phyloP scores from a whole-genome alignment of 2,113 vertebrate species.

The Hemibagrus wyckioides region DNA sequence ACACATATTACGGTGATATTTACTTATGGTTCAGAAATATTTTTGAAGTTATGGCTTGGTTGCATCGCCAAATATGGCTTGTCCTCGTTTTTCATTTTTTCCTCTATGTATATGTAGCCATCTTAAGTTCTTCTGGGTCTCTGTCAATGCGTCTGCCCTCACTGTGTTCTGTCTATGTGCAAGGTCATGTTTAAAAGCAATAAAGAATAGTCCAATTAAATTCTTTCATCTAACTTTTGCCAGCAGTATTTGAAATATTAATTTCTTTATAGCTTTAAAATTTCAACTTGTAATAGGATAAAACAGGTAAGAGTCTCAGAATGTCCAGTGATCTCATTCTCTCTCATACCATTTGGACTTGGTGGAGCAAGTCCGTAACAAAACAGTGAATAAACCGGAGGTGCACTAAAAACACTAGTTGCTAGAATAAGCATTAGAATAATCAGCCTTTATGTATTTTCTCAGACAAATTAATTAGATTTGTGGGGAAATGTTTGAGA shows the following conservation, averaged over 20 bases:
- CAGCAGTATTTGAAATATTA: conserved; percentile 4
- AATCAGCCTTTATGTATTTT: not conserved
- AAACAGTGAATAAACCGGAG: no score
- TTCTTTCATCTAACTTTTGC: conserved; percentile 50
- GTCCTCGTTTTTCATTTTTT: conserved; percentile 68
- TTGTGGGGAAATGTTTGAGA: not conserved
- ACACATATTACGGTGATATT: conserved; percentile 58
- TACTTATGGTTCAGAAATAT: conserved; percentile 58
- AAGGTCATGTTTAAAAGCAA: conserved; percentile 79
- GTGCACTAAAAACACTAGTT: not conserved
- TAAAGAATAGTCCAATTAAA: conserved; percentile 74
- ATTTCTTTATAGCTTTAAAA: conserved; percentile 2
- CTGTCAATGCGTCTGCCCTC: conserved; percentile 67
- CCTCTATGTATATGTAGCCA: conserved; percentile 55
- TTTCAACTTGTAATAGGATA: not conserved
- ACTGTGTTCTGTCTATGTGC: conserved; percentile 77
- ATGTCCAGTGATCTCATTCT: not conserved
- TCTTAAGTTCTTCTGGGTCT: conserved; percentile 63
- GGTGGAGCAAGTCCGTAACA: not conserved
- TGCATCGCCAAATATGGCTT: conserved; percentile 66
- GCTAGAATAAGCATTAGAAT: not conserved
- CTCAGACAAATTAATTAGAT: not conserved
- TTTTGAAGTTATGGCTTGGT: conserved; percentile 64
- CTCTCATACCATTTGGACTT: not conserved
- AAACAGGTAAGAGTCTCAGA: not conserved